These are phyloP conservation scores for Kuschelorhynchus macadamiae DNA, from an alignment of 2,888 invertebrate genomes.

Conservation along the genomic window DNA sequence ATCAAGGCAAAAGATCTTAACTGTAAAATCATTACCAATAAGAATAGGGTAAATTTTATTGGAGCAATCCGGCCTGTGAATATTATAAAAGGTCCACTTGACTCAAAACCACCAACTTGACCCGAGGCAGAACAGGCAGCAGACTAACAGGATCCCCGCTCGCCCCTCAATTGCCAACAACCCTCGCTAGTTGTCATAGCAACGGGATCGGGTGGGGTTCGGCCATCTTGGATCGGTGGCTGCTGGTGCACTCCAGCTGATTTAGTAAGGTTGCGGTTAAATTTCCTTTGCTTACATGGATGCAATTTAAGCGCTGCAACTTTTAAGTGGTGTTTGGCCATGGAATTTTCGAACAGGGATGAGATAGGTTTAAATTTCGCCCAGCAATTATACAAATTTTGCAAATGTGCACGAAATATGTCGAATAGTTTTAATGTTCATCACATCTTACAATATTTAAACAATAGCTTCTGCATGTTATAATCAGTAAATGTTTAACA, in stretches of 20 bases:
- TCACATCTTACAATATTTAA: no score
- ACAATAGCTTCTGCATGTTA: no score
- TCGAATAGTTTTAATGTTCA: no score
- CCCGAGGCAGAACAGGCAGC: conserved; percentile 28
- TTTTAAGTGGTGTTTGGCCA: conserved; percentile 4
- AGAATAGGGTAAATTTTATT: neutral
- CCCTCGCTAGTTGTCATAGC: conserved; percentile 63
- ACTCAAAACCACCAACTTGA: conserved; percentile 37
- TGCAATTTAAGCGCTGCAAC: conserved; percentile 39
- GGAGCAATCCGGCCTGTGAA: conserved; percentile 25
- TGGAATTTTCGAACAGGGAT: no score
- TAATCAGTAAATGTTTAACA: no score
- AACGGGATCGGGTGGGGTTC: conserved; percentile 66
- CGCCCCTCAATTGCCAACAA: conserved; percentile 60
- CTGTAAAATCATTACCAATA: neutral
- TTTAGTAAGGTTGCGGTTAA: conserved; percentile 48
- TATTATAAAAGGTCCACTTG: conserved; percentile 35
- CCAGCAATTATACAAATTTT: no score
- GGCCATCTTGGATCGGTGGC: conserved; percentile 65
- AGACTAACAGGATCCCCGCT: conserved; percentile 57
- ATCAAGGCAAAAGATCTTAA: no score
- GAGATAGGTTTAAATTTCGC: no score
- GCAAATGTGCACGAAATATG: no score
- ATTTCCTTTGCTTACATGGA: conserved; percentile 39
- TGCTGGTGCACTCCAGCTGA: conserved; percentile 54